phyloP scores from a whole-genome alignment of 2,888 invertebrate genomes.

The Bruchidius siliquastri region DNA sequence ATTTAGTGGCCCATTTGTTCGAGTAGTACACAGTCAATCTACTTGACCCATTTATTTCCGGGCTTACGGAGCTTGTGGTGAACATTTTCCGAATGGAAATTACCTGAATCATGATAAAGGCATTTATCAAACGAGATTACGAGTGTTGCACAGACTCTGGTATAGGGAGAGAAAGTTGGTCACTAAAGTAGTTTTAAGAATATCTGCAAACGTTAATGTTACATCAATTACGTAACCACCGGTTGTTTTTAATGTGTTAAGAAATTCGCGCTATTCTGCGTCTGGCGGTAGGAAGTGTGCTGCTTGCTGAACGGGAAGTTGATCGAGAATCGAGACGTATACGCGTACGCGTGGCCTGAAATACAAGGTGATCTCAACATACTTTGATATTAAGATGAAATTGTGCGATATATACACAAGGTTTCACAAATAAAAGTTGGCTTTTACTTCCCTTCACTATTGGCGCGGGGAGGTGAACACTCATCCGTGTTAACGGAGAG shows the following conservation, averaged over 20 bases:
- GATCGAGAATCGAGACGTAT: no score
- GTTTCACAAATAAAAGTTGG: no score
- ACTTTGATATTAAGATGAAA: no score
- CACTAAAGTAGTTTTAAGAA: neutral
- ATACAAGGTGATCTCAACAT: neutral
- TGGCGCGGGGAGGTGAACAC: no score
- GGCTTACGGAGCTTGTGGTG: no score
- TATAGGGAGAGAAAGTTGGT: neutral
- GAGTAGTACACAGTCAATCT: no score
- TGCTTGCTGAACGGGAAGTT: neutral
- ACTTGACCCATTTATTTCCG: no score
- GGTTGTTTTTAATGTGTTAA: neutral
- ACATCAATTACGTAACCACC: neutral
- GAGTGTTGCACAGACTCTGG: neutral
- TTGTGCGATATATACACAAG: no score
- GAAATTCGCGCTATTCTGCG: neutral
- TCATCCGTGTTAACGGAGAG: no score
- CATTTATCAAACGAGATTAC: neutral
- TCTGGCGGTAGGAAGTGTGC: neutral
- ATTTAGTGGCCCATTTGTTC: no score
- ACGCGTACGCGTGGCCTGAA: neutral
- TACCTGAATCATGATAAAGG: neutral
- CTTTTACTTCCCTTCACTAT: no score
- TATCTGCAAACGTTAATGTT: neutral
- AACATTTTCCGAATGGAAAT: no score